These are phyloP conservation scores for Acomys russatus DNA, from an alignment of 2,797 vertebrate species.

Conservation along the genomic window DNA sequence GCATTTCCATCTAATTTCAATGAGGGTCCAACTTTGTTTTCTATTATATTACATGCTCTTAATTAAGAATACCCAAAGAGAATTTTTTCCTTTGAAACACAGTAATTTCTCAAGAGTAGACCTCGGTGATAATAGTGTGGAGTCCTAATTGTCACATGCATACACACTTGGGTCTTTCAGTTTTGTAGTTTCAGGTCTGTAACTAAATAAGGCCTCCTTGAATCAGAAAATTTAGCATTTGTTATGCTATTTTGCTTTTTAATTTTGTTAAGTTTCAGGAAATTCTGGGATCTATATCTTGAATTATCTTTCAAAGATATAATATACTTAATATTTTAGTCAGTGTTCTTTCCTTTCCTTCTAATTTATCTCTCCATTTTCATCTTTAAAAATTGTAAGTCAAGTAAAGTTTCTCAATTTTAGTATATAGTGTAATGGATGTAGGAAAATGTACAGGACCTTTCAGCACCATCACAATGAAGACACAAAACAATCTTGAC, in stretches of 20 bases:
- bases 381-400: slow-evolving; percentile 33
- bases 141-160: background rate
- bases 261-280: background rate
- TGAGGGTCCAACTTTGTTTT: slow-evolving; percentile 3
- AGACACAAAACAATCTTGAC: background rate
- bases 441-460: background rate
- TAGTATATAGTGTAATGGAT: background rate
- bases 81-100: background rate
- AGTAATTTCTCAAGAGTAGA: background rate
- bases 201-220: background rate
- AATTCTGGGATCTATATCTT: background rate
- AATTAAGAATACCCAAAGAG: background rate
- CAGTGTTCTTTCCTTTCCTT: background rate
- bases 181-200: background rate
- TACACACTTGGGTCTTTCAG: background rate
- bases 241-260: background rate
- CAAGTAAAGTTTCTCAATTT: slow-evolving; percentile 8
- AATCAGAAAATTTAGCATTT: slow-evolving; percentile 30
- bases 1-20: background rate
- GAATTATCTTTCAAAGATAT: background rate
- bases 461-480: background rate
- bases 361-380: background rate
- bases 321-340: slow-evolving; percentile 23
- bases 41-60: background rate
- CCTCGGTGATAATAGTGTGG: background rate